Base-by-base conservation (phyloP, 2,797 vertebrate genomes). In the Dipus sagitta region DNA sequence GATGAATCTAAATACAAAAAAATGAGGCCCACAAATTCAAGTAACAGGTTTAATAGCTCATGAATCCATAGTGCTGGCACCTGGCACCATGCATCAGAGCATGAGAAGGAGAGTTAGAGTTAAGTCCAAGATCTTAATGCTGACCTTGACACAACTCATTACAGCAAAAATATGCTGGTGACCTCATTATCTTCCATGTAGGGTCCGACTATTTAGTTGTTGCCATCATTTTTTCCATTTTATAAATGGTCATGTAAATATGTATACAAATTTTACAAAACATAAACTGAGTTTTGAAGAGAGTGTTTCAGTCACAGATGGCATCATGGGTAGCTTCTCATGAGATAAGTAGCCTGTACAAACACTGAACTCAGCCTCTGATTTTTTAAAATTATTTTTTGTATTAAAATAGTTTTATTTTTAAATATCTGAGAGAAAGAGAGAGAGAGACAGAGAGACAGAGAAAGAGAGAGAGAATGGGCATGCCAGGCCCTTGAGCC, bases 251-350 rank as follows among this genome's bases (percentile, higher is more conserved):
- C 72, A 34, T 72, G 74, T 75, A 80, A 58, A 21, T 20, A 9
- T 75, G 42, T n/a, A 47, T 92, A 91, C 77, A 64, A 24, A 80
- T 67, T 92, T 67, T 88, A 92, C n/a, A 60, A 67, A 75, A 52
- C 3, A 15, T 13, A 93, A 93, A 71, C 18, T 21, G 70, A 71
- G 5, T 64, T 9, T 17, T 62, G 3, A 34, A 86, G 52, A 11
- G 2, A 86, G 14, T 78, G 30, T 75, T 79, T 80, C 18, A 32
- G 24, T 26, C 17, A 42, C 20, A 86, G 65, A 52, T 64, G 17
- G 54, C 64, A 78, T 14, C 70, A 15, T 13, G 6, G 6, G 21
- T 65, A 32, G 76, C 8, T 75, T 78, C 26, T 68, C 13, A 28
- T 24, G 2, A 13, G 30, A 30, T 11, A 23, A 74, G 78, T 17